phyloP scores from a whole-genome alignment of 2,888 invertebrate species.

The Torymus texanus region DNA sequence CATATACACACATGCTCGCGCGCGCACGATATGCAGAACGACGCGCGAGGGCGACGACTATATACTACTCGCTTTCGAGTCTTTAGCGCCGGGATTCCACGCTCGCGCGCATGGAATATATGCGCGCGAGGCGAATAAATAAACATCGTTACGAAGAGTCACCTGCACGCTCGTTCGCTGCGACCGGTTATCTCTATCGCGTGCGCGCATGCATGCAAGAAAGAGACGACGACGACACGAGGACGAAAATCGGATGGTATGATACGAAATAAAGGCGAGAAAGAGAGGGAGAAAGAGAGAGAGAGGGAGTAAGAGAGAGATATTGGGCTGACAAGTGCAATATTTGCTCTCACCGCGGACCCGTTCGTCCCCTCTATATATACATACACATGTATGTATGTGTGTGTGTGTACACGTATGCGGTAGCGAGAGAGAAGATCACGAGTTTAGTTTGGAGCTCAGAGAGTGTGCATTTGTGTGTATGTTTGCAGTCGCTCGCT shows the following conservation, averaged over 20 bases:
- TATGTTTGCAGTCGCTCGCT: constrained; percentile 26
- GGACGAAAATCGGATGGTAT: constrained; percentile 17
- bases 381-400: too few relatives aligned
- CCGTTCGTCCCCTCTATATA: background rate
- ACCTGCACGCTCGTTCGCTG: constrained; percentile 6
- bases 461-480: too few relatives aligned
- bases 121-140: constrained; percentile 27
- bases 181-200: too few relatives aligned
- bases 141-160: constrained; percentile 32
- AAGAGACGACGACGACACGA: background rate
- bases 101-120: background rate
- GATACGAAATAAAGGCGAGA: background rate
- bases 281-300: background rate
- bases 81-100: constrained; percentile 15
- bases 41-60: background rate
- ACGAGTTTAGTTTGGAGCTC: too few relatives aligned
- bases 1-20: background rate
- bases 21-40: background rate
- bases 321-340: constrained; percentile 18
- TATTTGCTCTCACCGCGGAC: background rate
- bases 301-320: background rate
- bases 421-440: too few relatives aligned
- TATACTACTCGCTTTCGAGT: background rate
- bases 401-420: too few relatives aligned
- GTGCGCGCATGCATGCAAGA: background rate